Evolutionary conservation across 2,888 invertebrate genomes (phyloP), one percentile per base, ranked within the genome.

Genomic region (Netelia fuscicornis): DNA sequence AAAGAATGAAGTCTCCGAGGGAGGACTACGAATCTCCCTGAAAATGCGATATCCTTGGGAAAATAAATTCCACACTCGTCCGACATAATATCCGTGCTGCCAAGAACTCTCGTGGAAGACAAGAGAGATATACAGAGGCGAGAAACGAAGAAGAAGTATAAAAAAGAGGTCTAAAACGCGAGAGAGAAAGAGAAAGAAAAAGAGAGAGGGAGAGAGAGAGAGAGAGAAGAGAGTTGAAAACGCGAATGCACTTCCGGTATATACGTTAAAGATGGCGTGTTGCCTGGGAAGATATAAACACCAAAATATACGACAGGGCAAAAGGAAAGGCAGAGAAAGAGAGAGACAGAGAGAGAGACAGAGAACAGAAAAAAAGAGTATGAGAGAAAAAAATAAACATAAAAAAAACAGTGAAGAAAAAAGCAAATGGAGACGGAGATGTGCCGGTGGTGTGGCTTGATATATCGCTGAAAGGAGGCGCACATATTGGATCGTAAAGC

Each of bases 401-500:
- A 54, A 54, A 54, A 54, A n/a, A 54, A 54, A 54, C n/a, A 0
- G 54, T 9, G 17, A 58, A 58, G 56, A 17, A 58, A 58, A 58
- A 20, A 58, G 56, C 58, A 74, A 80, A 81, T 58, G 37, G 17
- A 76, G 60, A 76, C 56, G 71, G 67, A 67, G 65, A 23, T 62
- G 23, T 20, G 37, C 60, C 76, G 70, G 30, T 58, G 77, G 76
- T 68, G 81, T 86, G 82, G 86, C 83, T 30, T 87, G 87, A 89
- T 88, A 88, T 85, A 87, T 84, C 81, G 84, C 81, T 81, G 86
- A 85, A 83, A 85, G 87, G 70, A 75, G 86, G 81, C 78, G 86
- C 89, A 81, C 87, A 89, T 89, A 90, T 91, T 88, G 89, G 90
- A 85, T 89, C 90, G 90, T 90, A 90, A 91, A 91, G 88, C 85